Evolutionary conservation across 2,797 vertebrate genomes (phyloP).

Genomic region (Vespertilio murinus): DNA sequence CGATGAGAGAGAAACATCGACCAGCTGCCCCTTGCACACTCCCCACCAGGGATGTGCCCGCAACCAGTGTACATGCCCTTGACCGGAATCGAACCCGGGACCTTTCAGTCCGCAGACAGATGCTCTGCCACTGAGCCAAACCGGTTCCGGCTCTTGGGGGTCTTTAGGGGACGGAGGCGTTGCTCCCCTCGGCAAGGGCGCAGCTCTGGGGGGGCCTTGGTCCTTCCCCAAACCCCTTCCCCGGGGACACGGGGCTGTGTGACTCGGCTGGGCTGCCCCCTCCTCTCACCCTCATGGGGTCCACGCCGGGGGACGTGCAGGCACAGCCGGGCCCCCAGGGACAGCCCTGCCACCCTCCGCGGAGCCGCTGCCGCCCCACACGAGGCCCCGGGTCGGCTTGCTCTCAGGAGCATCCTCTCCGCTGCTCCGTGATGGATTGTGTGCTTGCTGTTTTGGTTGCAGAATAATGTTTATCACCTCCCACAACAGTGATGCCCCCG

Average conservation of each 20-base stretch:
- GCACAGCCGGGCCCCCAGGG: neutral
- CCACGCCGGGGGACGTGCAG: neutral
- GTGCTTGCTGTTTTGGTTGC: conserved; percentile 71
- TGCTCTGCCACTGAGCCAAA: too few relatives aligned
- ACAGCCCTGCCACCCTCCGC: fast-evolving
- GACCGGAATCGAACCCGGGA: too few relatives aligned
- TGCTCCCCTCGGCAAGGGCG: neutral
- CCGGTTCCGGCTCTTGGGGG: too few relatives aligned
- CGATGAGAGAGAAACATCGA: too few relatives aligned
- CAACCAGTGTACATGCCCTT: too few relatives aligned
- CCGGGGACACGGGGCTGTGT: neutral
- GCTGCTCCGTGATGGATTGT: conserved; percentile 60
- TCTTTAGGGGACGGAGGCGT: neutral
- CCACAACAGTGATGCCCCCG: neutral
- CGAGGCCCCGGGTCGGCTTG: neutral
- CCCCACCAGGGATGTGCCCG: too few relatives aligned
- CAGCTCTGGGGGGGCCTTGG: neutral
- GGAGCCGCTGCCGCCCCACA: fast-evolving
- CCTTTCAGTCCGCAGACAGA: too few relatives aligned
- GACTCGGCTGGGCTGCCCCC: neutral
- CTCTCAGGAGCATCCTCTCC: conserved; percentile 15
- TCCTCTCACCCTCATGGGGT: neutral
- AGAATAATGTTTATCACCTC: conserved; percentile 70
- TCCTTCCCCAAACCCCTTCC: too few relatives aligned
- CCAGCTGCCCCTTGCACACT: too few relatives aligned